These are phyloP conservation scores for Pristionchus exspectatus DNA, from an alignment of 2,888 invertebrate species.

Conservation along the genomic window DNA sequence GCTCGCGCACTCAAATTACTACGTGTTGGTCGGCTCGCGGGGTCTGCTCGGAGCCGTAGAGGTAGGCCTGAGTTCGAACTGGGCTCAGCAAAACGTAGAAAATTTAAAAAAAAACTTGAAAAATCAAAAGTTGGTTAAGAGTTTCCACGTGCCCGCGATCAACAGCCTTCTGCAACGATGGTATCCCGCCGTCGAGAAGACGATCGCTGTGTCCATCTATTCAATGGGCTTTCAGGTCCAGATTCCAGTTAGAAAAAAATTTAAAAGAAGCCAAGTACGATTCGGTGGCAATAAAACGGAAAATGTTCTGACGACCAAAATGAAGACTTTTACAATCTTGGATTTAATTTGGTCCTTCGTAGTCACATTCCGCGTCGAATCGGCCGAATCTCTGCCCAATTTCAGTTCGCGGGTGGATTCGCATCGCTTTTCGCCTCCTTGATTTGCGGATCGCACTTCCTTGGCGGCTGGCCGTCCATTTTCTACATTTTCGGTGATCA, in stretches of 20 bases:
- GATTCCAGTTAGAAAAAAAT: too few species aligned
- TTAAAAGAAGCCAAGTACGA: too few species aligned
- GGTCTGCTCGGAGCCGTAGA: neutral
- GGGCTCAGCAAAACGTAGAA: too few species aligned
- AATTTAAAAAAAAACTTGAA: too few species aligned
- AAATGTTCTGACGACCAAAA: too few species aligned
- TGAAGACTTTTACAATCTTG: too few species aligned
- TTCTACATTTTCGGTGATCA: slow-evolving; percentile 20
- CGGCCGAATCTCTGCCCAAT: too few species aligned
- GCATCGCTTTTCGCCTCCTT: neutral
- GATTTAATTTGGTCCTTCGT: too few species aligned
- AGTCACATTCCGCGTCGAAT: too few species aligned
- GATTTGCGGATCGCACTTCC: neutral
- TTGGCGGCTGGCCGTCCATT: slow-evolving; percentile 25
- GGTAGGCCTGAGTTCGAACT: too few species aligned
- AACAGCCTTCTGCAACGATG: neutral
- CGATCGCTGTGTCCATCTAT: neutral
- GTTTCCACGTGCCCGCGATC: neutral
- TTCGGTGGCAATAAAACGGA: too few species aligned
- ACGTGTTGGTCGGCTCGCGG: neutral
- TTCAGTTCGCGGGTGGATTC: neutral
- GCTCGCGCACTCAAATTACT: neutral
- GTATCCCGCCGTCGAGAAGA: neutral
- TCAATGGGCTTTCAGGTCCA: neutral
- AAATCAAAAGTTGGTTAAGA: too few species aligned